Evolutionary conservation across 2,888 invertebrate species (phyloP).

Genomic region (Amiota minor): DNA sequence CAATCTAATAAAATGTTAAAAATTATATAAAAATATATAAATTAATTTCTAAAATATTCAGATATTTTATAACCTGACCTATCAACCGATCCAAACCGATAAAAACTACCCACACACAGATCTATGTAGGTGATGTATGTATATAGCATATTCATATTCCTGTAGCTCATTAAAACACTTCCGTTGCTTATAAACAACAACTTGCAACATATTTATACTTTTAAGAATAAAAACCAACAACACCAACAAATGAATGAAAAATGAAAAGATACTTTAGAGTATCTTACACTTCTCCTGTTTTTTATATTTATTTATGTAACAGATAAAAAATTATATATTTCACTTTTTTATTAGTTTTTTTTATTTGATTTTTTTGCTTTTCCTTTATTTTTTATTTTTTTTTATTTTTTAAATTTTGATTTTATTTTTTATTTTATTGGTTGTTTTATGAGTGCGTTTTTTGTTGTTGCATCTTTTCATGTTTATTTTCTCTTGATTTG

Average conservation of each 20-base stretch:
- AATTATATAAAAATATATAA: too few relatives aligned
- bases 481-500: background rate
- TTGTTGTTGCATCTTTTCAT: background rate
- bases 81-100: too few relatives aligned
- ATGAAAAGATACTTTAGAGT: background rate
- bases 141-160: too few relatives aligned
- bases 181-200: slow-evolving; percentile 22
- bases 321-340: slow-evolving; percentile 25
- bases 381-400: slow-evolving; percentile 2
- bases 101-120: too few relatives aligned
- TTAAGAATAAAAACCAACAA: background rate
- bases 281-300: background rate
- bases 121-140: too few relatives aligned
- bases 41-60: background rate
- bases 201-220: slow-evolving; percentile 15
- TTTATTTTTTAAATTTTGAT: slow-evolving; percentile 15
- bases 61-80: slow-evolving; percentile 22
- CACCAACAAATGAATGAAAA: background rate
- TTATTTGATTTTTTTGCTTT: slow-evolving; percentile 2
- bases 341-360: background rate
- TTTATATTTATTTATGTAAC: slow-evolving; percentile 23
- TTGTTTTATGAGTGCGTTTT: slow-evolving; percentile 1
- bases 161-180: slow-evolving; percentile 11
- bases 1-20: too few relatives aligned
- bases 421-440: slow-evolving; percentile 21